Evolutionary conservation across 2,797 vertebrate species (phyloP).

Genomic region (Xenentodon cancila): DNA sequence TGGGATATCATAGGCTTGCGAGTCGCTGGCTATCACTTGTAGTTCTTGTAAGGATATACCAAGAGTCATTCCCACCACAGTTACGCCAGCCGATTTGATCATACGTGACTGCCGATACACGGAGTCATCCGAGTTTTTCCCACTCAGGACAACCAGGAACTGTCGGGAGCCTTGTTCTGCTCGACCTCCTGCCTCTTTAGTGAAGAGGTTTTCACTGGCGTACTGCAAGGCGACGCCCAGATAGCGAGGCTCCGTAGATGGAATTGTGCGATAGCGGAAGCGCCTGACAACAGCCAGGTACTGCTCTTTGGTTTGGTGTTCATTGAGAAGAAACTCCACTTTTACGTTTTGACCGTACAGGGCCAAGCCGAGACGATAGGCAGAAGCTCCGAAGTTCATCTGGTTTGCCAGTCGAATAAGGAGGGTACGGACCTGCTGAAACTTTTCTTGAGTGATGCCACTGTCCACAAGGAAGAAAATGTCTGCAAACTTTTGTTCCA

Average conservation of each 20-base stretch:
- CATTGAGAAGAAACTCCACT: constrained; percentile 81
- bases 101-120: constrained; percentile 48
- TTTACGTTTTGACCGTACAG: constrained; percentile 73
- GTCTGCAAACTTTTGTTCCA: constrained; percentile 80
- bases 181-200: constrained; percentile 69
- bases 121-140: constrained; percentile 74
- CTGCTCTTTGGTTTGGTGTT: constrained; percentile 68
- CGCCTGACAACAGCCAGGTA: constrained; percentile 44
- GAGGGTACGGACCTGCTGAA: constrained; percentile 61
- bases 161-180: constrained; percentile 76
- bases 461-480: constrained; percentile 86
- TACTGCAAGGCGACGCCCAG: constrained; percentile 76
- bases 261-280: constrained; percentile 38
- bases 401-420: constrained; percentile 64
- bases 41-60: constrained; percentile 62
- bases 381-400: constrained; percentile 74
- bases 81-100: constrained; percentile 76
- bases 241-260: constrained; percentile 51
- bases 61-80: constrained; percentile 73
- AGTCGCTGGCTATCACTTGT: constrained; percentile 42
- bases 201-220: constrained; percentile 73
- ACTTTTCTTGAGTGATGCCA: constrained; percentile 48
- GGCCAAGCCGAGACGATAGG: constrained; percentile 82
- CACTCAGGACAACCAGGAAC: constrained; percentile 81
- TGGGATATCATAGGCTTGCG: constrained; percentile 43